These are phyloP conservation scores for Zoroaster sp. DNA, from an alignment of 53 echinoderm and acorn worm genomes.

Conservation along the genomic window DNA sequence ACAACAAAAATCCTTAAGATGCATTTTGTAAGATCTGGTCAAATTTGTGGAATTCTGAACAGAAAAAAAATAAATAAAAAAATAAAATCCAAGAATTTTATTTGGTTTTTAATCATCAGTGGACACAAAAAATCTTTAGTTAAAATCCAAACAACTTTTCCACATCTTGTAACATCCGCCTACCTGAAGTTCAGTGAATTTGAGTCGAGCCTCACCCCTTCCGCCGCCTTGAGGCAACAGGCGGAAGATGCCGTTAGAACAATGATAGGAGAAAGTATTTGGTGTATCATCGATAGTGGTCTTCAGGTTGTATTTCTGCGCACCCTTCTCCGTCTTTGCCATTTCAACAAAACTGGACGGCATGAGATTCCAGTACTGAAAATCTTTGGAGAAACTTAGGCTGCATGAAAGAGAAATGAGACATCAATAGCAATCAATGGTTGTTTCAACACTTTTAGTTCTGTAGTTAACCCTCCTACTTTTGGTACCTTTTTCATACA, in stretches of 20 bases:
- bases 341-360: background rate
- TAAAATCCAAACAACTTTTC: too few relatives aligned
- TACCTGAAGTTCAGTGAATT: slow-evolving; percentile 73
- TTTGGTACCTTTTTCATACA: too few relatives aligned
- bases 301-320: background rate
- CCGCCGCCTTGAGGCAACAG: background rate
- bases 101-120: too few relatives aligned
- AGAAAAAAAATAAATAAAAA: too few relatives aligned
- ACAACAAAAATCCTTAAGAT: too few relatives aligned
- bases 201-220: slow-evolving; percentile 2
- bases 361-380: background rate
- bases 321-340: background rate
- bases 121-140: too few relatives aligned
- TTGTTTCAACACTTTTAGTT: too few relatives aligned
- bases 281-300: slow-evolving; percentile 53
- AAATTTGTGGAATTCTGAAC: too few relatives aligned
- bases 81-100: too few relatives aligned
- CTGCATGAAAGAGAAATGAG: background rate
- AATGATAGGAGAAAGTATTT: slow-evolving; percentile 74
- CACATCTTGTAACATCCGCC: background rate
- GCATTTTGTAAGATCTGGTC: too few relatives aligned
- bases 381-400: background rate
- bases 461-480: too few relatives aligned
- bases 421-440: too few relatives aligned
- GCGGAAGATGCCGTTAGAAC: slow-evolving; percentile 20